phyloP scores from a whole-genome alignment of 1,140 invertebrate species.

The Adoxophyes honmai region DNA sequence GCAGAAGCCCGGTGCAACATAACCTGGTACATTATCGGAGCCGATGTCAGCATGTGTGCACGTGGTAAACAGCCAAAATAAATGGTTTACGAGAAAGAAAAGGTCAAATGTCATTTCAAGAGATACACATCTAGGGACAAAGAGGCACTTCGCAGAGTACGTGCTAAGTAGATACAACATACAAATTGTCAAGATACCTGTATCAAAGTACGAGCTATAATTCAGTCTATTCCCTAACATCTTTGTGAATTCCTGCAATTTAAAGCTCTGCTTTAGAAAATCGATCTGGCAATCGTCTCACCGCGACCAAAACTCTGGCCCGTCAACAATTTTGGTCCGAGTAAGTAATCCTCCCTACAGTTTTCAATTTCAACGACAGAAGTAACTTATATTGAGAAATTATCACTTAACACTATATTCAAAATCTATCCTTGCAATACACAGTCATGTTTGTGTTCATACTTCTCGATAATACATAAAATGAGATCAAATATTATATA shows the following conservation, averaged over 20 bases:
- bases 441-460: conserved; percentile 39
- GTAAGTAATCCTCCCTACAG: conserved; percentile 44
- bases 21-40: too few relatives aligned
- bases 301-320: conserved; percentile 45
- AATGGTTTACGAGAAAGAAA: neutral
- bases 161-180: conserved; percentile 27
- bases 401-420: conserved; percentile 25
- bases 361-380: conserved; percentile 11
- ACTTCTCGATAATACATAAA: conserved; percentile 43
- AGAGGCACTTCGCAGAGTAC: conserved; percentile 35
- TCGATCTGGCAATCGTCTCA: conserved; percentile 37
- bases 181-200: conserved; percentile 65
- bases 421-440: conserved; percentile 32
- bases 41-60: neutral
- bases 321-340: conserved; percentile 58
- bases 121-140: neutral
- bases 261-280: conserved; percentile 67
- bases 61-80: neutral
- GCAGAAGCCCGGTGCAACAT: too few relatives aligned
- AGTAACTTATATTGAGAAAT: conserved; percentile 28
- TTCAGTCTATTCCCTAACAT: conserved; percentile 65
- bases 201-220: conserved; percentile 69
- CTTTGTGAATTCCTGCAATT: conserved; percentile 59
- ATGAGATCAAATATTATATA: conserved; percentile 52
- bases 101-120: conserved; percentile 2